phyloP scores from a whole-genome alignment of 1,140 invertebrate genomes.

The Hetaerina americana region DNA sequence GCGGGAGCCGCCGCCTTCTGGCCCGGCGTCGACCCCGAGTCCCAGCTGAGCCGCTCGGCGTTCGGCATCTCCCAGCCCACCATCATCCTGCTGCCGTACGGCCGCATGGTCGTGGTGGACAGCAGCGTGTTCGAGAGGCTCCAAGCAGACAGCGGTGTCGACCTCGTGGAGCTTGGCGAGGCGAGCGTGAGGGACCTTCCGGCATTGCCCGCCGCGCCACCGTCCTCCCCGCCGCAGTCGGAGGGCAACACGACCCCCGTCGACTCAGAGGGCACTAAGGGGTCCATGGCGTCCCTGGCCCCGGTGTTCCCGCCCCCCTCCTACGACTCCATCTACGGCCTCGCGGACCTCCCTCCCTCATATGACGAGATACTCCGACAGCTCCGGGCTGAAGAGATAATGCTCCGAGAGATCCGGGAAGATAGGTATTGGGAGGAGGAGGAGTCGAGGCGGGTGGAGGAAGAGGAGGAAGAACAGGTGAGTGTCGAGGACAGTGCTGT shows the following conservation, averaged over 20 bases:
- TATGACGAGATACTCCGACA: slow-evolving; percentile 31
- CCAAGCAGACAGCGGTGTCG: slow-evolving; percentile 33
- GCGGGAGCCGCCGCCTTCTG: slow-evolving; percentile 21
- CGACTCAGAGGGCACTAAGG: slow-evolving; percentile 31
- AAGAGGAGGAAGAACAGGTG: background rate
- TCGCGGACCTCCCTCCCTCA: slow-evolving; percentile 28
- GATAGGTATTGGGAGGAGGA: slow-evolving; percentile 20
- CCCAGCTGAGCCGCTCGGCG: slow-evolving; percentile 2
- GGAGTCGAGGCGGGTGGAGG: slow-evolving; percentile 10
- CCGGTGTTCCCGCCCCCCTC: slow-evolving; percentile 27
- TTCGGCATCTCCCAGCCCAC: slow-evolving; percentile 28
- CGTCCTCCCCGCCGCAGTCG: background rate
- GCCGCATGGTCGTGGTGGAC: slow-evolving; percentile 42
- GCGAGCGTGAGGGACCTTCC: slow-evolving; percentile 28
- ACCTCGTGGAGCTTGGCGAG: slow-evolving; percentile 37
- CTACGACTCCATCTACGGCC: slow-evolving; percentile 32
- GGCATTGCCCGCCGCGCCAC: background rate
- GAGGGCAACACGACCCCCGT: slow-evolving; percentile 14
- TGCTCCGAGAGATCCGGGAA: slow-evolving; percentile 25
- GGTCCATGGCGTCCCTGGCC: slow-evolving; percentile 20
- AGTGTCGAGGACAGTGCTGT: background rate
- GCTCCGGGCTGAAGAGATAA: slow-evolving; percentile 23
- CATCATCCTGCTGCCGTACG: slow-evolving; percentile 41
- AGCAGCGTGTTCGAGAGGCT: slow-evolving; percentile 35
- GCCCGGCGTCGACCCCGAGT: slow-evolving; percentile 23